A percentile compares a stretch with the other conserved stretches of the same genome.
These are phyloP conservation scores for Megaleporinus macrocephalus DNA, from an alignment of 2,113 vertebrate species.

Conservation along the genomic window DNA sequence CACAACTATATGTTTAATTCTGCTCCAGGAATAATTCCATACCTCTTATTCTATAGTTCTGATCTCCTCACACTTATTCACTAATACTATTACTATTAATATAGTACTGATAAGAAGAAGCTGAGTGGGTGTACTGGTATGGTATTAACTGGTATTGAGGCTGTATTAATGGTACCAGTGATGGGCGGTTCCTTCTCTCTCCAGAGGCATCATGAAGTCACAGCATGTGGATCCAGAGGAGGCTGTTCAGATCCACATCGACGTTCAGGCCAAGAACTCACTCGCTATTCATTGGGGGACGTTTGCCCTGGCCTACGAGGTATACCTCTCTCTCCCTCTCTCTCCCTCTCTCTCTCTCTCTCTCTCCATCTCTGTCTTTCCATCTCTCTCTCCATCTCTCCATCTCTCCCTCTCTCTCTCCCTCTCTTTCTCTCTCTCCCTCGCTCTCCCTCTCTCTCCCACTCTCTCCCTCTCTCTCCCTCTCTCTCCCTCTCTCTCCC, in stretches of 20 bases:
- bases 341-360: conserved; percentile 29
- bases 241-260: conserved; percentile 91
- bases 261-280: conserved; percentile 89
- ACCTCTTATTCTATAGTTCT: no score
- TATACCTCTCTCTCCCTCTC: conserved; percentile 60
- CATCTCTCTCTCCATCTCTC: background rate
- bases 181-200: conserved; percentile 36
- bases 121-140: no score
- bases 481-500: background rate
- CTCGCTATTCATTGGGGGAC: conserved; percentile 97
- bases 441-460: background rate
- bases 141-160: no score
- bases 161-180: no score
- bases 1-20: no score
- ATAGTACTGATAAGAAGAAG: no score
- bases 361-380: no score
- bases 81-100: no score
- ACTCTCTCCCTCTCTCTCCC: background rate
- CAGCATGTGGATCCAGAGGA: conserved; percentile 95
- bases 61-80: no score
- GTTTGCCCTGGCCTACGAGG: conserved; percentile 94
- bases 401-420: no score
- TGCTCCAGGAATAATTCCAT: no score
- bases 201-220: conserved; percentile 91
- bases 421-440: background rate